Evolutionary conservation across 2,888 invertebrate species (phyloP), one percentile per base, ranked within the genome.

Genomic region (Oligia fasciuncula): DNA sequence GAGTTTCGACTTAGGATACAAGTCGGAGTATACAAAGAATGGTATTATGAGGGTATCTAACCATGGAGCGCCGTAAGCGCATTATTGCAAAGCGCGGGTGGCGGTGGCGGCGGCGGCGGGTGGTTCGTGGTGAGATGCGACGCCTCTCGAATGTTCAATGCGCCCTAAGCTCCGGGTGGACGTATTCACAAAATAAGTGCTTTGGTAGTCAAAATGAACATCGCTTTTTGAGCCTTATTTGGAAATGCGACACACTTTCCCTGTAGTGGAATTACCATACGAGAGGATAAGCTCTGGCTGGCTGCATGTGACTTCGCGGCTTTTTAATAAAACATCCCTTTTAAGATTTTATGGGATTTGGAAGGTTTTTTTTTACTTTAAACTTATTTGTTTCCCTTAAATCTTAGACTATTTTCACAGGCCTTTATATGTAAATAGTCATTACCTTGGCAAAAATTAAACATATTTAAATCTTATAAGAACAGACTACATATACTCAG

Each of bases 71-170:
- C 92, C 93, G 91, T 96, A 96, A 96, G 96, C 95, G 96, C 94
- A 96, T 96, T 96, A 96, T 94, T 94, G 95, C 94, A 93, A 93
- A 95, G 93, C 92, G 93, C 91, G 91, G 90, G 91, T 87, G 92
- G 89, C 67, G 91, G 87, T 78, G 91, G 91, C 77, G 91, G 91
- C 91, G 91, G 91, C 77, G 90, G 91, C 91, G 91, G 92, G 92
- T 89, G 91, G 91, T 85, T 86, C 85, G 84, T 75, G 82, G 84
- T 85, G 88, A 89, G 90, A 91, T 90, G 90, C 91, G 92, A 95
- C 94, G 95, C 92, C 90, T 88, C 91, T 91, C 94, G 96, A 94
- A 96, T 96, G 92, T 95, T 95, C 95, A 96, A 96, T 96, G 93
- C 91, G 92, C 91, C 90, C 92, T 95, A 94, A 95, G 95, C 95